Conservation (phyloP, 1,140 invertebrate genomes). For the Bombyx mandarina region DNA sequence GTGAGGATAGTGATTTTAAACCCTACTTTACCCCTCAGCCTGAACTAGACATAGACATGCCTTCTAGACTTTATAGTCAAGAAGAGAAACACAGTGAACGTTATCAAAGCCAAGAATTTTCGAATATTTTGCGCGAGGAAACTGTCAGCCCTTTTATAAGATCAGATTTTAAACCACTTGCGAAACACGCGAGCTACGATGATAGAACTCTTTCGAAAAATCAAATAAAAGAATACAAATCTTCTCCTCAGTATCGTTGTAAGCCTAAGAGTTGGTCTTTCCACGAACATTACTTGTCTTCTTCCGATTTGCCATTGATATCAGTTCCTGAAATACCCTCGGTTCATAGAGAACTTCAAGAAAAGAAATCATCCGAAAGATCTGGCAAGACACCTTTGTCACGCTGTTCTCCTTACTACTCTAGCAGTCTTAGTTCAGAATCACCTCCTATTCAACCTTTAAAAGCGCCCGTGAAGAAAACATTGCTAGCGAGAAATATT, state of each 20-base stretch:
- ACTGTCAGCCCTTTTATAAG: conserved; percentile 43
- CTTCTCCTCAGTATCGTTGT: conserved; percentile 69
- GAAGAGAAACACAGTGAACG: conserved; percentile 74
- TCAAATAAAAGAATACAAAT: conserved; percentile 75
- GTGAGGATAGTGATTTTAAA: conserved; percentile 70
- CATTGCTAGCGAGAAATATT: conserved; percentile 60
- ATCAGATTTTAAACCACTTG: conserved; percentile 71
- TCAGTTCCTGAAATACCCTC: conserved; percentile 56
- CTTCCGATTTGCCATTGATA: conserved; percentile 57
- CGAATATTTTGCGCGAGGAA: conserved; percentile 62
- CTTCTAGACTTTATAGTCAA: conserved; percentile 72
- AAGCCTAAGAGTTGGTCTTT: conserved; percentile 75
- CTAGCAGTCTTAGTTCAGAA: conserved; percentile 78
- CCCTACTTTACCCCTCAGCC: conserved; percentile 54
- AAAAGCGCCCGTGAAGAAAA: conserved; percentile 73
- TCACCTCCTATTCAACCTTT: conserved; percentile 72
- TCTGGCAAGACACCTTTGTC: conserved; percentile 69
- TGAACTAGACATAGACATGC: conserved; percentile 64
- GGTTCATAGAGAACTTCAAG: conserved; percentile 55
- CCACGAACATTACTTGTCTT: conserved; percentile 73
- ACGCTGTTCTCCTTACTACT: conserved; percentile 79
- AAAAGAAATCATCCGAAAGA: conserved; percentile 57
- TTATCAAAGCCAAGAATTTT: conserved; percentile 76
- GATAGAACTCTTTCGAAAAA: conserved; percentile 74
- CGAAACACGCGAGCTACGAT: conserved; percentile 75